Evolutionary conservation across 1,140 invertebrate genomes (phyloP).

Genomic region (Pectinophora gossypiella): DNA sequence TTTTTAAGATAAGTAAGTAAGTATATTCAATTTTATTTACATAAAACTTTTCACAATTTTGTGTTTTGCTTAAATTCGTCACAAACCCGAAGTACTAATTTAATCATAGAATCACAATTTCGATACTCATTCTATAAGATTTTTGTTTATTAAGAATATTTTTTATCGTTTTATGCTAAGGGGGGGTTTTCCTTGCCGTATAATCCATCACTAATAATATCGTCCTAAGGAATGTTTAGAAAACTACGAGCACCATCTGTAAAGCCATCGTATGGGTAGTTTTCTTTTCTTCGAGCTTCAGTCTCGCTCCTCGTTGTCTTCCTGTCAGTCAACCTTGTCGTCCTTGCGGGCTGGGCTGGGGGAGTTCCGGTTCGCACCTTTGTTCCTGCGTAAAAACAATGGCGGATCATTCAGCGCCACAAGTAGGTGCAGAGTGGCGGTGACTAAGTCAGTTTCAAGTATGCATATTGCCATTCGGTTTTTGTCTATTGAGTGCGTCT

Average conservation of each 20-base stretch:
- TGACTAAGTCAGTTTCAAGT: neutral
- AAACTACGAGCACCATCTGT: constrained; percentile 28
- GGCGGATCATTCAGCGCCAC: neutral
- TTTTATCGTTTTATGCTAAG: no score
- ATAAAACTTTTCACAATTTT: no score
- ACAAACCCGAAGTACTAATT: no score
- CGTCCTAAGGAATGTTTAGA: neutral
- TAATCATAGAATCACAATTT: no score
- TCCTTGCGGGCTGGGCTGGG: neutral
- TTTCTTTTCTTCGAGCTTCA: constrained; percentile 15
- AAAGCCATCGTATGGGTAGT: constrained; percentile 20
- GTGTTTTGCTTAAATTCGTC: no score
- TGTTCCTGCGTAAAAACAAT: neutral
- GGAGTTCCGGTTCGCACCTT: neutral
- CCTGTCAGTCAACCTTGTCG: constrained; percentile 1
- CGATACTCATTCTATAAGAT: no score
- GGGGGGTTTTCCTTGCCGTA: no score
- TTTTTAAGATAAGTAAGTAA: no score
- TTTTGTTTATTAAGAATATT: no score
- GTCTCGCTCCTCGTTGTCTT: neutral
- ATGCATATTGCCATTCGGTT: neutral
- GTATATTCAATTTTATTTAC: no score
- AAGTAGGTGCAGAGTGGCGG: neutral
- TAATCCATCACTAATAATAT: no score
- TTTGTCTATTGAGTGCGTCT: neutral